phyloP scores from a whole-genome alignment of 2,797 vertebrate genomes.

The Falco berigora region DNA sequence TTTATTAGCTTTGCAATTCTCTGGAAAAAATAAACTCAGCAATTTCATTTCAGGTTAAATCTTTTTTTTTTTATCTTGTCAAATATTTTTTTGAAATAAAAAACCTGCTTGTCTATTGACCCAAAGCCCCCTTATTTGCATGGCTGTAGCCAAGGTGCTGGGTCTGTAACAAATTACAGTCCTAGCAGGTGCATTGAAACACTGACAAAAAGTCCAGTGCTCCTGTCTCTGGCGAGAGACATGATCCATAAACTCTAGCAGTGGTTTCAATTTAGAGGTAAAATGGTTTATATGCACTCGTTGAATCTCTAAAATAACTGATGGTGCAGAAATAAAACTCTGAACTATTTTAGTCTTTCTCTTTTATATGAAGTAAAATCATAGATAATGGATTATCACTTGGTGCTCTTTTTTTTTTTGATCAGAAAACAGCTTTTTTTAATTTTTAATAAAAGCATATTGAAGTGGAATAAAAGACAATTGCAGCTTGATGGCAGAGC shows the following conservation, averaged over 20 bases:
- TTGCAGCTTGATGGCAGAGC: background rate
- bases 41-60: background rate
- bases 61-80: background rate
- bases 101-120: background rate
- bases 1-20: background rate
- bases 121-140: background rate
- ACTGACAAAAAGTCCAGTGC: background rate
- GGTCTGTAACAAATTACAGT: background rate
- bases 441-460: background rate
- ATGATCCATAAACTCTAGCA: constrained; percentile 23
- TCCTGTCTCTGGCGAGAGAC: background rate
- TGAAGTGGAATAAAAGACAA: constrained; percentile 6
- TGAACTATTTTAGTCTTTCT: background rate
- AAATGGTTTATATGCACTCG: background rate
- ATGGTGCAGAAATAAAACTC: background rate
- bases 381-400: background rate
- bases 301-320: constrained; percentile 25
- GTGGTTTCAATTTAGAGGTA: background rate
- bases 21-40: background rate
- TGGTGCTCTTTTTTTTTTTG: background rate
- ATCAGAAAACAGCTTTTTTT: background rate
- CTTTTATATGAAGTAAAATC: background rate
- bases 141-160: background rate
- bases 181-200: background rate
- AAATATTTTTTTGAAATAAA: background rate